Conservation (phyloP, 2,888 invertebrate species). For the Watsonalla cultraria region DNA sequence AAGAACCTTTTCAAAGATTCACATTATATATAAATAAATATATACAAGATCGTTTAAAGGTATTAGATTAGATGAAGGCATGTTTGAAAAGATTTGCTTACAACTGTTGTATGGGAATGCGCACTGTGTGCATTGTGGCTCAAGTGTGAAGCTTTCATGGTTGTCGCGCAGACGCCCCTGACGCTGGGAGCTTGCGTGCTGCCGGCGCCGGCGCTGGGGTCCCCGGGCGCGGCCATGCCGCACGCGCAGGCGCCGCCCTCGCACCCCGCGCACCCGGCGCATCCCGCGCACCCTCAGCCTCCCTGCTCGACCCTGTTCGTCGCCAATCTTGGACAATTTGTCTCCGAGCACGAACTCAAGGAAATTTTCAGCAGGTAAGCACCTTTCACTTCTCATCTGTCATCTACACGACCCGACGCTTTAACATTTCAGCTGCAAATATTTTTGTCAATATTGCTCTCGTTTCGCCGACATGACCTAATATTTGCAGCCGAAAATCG, state of each 20-base stretch:
- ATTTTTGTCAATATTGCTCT: slow-evolving; percentile 5
- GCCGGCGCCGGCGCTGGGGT: slow-evolving; percentile 95
- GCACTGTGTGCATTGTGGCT: slow-evolving; percentile 1
- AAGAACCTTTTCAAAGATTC: no score
- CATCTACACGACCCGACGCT: slow-evolving; percentile 9
- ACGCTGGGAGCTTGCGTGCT: slow-evolving; percentile 88
- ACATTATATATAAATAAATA: no score
- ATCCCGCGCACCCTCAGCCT: slow-evolving; percentile 82
- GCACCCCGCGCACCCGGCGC: slow-evolving; percentile 81
- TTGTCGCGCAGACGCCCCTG: slow-evolving; percentile 60
- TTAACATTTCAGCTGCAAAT: slow-evolving; percentile 35
- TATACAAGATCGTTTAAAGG: no score
- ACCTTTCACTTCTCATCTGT: not conserved
- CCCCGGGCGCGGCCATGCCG: slow-evolving; percentile 89
- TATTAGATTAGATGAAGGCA: no score
- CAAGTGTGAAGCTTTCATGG: not conserved
- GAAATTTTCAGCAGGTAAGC: slow-evolving; percentile 98
- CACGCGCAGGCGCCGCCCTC: slow-evolving; percentile 80
- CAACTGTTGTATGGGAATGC: no score
- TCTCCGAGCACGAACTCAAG: slow-evolving; percentile 98
- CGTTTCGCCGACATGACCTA: not conserved
- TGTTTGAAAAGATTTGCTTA: no score
- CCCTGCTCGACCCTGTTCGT: slow-evolving; percentile 99
- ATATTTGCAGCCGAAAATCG: slow-evolving; percentile 45
- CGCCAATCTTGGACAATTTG: slow-evolving; percentile 98